phyloP scores from a whole-genome alignment of 35 echinoderm and acorn worm genomes.

The Strongylocentrotus purpuratus region DNA sequence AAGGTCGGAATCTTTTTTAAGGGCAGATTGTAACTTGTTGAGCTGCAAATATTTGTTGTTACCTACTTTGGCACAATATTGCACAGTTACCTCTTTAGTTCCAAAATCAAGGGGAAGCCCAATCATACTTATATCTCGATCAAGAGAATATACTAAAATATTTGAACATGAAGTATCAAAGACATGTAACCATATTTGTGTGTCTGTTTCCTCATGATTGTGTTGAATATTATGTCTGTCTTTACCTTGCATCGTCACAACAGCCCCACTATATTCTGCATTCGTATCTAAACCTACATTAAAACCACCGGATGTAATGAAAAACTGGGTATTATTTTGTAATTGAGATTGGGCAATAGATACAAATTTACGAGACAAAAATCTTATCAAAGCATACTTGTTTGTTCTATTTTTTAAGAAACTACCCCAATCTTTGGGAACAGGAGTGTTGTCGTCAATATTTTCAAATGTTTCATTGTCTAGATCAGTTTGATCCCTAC shows the following conservation, averaged over 20 bases:
- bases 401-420: constrained; percentile 27
- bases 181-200: constrained; percentile 63
- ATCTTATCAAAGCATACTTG: constrained; percentile 58
- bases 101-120: constrained; percentile 26
- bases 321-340: not conserved
- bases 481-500: constrained; percentile 47
- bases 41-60: constrained; percentile 55
- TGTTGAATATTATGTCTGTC: not conserved
- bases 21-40: constrained; percentile 51
- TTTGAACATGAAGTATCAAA: constrained; percentile 38
- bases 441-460: not conserved
- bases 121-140: constrained; percentile 64
- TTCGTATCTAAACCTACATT: constrained; percentile 16
- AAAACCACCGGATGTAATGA: constrained; percentile 70
- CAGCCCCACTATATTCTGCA: not conserved
- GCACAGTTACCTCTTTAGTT: constrained; percentile 43
- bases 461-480: constrained; percentile 8
- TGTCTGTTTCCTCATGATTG: constrained; percentile 77
- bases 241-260: not conserved
- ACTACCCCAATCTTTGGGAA: constrained; percentile 25
- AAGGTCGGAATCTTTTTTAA: constrained; percentile 59
- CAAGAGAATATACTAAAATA: constrained; percentile 58
- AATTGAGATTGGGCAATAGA: constrained; percentile 13
- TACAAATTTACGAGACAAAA: constrained; percentile 49
- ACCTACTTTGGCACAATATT: constrained; percentile 21